These are phyloP conservation scores for Phoebastria nigripes DNA, from an alignment of 2,797 vertebrate genomes.

Conservation along the genomic window DNA sequence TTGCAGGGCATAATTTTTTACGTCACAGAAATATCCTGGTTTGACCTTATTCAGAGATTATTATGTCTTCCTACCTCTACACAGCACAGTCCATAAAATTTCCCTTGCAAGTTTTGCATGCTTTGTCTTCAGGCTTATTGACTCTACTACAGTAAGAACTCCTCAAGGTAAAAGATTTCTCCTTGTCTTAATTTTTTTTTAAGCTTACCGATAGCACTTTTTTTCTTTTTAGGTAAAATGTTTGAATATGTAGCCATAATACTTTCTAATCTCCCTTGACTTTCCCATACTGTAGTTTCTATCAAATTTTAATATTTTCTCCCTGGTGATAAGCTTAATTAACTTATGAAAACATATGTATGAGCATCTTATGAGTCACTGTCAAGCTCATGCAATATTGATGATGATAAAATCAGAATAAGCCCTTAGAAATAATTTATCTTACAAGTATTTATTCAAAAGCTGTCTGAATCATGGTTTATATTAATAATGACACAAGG, in stretches of 20 bases:
- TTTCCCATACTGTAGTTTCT: not conserved
- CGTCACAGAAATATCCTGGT: conserved; percentile 6
- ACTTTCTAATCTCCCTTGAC: not conserved
- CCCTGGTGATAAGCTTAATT: not conserved
- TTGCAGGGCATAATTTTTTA: not conserved
- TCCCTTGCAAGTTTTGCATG: not conserved
- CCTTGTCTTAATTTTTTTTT: not conserved
- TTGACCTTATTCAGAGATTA: conserved; percentile 39
- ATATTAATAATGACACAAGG: not conserved
- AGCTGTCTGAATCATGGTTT: not conserved
- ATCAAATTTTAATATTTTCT: not conserved
- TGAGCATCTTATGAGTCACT: not conserved
- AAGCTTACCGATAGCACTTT: not conserved
- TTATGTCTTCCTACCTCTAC: not conserved
- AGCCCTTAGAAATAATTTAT: not conserved
- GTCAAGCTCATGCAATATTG: not conserved
- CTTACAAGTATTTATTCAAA: not conserved
- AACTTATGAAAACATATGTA: not conserved
- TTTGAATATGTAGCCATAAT: not conserved
- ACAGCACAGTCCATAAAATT: not conserved
- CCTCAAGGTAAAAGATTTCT: conserved; percentile 27
- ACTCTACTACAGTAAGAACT: not conserved
- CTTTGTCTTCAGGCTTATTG: not conserved
- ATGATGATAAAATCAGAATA: not conserved
- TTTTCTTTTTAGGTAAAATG: not conserved